Percentiles rank a stretch among this genome's conserved stretches.
phyloP scores from a whole-genome alignment of 2,797 vertebrate species.

The Xiphophorus birchmanni region DNA sequence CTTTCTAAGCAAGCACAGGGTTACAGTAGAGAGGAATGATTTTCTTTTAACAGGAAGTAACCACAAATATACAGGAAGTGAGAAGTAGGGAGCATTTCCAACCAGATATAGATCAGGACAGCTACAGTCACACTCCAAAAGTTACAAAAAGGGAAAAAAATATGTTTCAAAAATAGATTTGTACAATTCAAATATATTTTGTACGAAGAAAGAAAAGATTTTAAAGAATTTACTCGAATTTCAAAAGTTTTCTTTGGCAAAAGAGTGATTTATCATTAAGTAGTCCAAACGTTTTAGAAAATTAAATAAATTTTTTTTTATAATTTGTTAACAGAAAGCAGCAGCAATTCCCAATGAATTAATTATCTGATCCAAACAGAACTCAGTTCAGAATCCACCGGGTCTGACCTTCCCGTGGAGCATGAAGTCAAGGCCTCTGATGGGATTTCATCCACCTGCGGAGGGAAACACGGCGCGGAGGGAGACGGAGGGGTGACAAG shows the following conservation, averaged over 20 bases:
- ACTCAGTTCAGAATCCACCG: not conserved
- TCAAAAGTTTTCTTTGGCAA: not conserved
- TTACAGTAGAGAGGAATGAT: not conserved
- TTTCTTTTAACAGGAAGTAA: not conserved
- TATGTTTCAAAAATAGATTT: not conserved
- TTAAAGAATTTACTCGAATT: not conserved
- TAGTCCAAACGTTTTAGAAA: not conserved
- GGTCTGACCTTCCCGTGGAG: not conserved
- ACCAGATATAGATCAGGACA: not conserved
- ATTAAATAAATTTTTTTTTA: not conserved
- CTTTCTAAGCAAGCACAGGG: not conserved
- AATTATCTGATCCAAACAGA: not conserved
- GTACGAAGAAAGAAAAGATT: not conserved
- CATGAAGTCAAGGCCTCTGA: not conserved
- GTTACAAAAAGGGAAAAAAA: not conserved
- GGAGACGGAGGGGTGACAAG: slow-evolving; percentile 24
- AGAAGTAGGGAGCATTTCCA: not conserved
- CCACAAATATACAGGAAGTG: not conserved
- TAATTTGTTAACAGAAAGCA: not conserved
- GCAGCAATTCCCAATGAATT: not conserved
- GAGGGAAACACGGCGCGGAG: slow-evolving; percentile 36
- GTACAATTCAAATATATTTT: not conserved
- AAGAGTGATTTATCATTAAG: not conserved
- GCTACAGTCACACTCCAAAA: not conserved
- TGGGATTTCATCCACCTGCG: slow-evolving; percentile 38